phyloP scores from a whole-genome alignment of 2,113 vertebrate genomes.

The Brevimyrus niger region DNA sequence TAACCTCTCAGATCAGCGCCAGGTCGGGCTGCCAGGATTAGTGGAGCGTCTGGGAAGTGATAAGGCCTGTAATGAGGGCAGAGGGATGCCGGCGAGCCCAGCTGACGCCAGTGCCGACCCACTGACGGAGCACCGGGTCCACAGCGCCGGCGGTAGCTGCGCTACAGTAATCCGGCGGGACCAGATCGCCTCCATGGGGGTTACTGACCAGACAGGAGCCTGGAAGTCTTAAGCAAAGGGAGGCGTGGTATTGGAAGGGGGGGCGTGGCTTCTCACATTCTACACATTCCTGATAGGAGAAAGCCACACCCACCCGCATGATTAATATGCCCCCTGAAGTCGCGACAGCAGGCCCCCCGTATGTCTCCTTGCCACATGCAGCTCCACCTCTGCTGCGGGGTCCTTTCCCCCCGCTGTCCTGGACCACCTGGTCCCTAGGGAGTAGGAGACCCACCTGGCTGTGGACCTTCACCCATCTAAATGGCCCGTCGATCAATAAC shows the following conservation, averaged over 20 bases:
- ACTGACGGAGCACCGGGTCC: constrained; percentile 32
- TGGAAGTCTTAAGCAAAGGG: background rate
- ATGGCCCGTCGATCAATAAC: constrained; percentile 33
- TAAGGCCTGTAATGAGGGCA: constrained; percentile 62
- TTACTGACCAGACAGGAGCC: background rate
- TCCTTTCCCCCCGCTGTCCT: background rate
- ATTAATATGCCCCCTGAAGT: background rate
- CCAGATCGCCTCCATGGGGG: background rate
- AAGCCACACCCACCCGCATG: background rate
- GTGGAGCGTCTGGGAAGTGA: constrained; percentile 56
- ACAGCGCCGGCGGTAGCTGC: background rate
- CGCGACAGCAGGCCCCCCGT: background rate
- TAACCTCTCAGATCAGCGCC: constrained; percentile 60
- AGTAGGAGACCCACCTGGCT: constrained; percentile 4
- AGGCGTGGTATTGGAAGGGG: background rate
- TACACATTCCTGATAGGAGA: background rate
- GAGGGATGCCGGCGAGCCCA: constrained; percentile 39
- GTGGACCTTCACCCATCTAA: constrained; percentile 29
- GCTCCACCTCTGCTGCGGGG: background rate
- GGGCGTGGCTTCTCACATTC: background rate
- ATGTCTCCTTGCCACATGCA: background rate
- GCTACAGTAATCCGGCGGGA: background rate
- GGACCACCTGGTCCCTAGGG: no score
- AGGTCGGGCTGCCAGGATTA: constrained; percentile 58
- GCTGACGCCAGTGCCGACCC: constrained; percentile 45